Evolutionary conservation across 2,888 invertebrate genomes (phyloP), one percentile per base, ranked within the genome.

Genomic region (Campopleginae sp.): DNA sequence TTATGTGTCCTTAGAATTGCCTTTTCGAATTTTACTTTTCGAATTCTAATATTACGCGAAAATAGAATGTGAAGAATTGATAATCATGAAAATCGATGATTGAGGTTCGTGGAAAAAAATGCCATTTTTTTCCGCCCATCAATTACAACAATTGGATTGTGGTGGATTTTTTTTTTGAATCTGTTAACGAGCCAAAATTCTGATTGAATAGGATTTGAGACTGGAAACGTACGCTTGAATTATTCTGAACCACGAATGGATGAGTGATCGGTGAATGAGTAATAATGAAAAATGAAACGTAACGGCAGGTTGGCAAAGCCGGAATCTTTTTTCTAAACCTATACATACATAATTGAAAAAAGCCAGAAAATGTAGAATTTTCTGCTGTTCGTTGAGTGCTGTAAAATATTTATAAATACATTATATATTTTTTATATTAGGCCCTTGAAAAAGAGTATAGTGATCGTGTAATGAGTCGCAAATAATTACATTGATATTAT

Each of bases 371-470:
- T 14, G 27, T 42, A 44, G 44, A 31, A 51, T 33, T 65, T 38
- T 65, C 38, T 33, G 19, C 23, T 65, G 68, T 70, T 61, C 7
- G 82, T 85, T 79, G 79, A 68, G 58, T 72, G 48, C 71, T 80
- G 71, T 80, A 82, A 76, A 66, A 85, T 82, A 85, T 85, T 82
- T 82, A 85, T 85, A 82, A 79, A 85, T 82, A 61, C 27, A 82
- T 65, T 82, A 85, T 84, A 84, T 85, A 81, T 85, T 81, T 85
- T 85, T 81, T 83, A 81, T 78, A 85, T 38, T 58, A 72, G 74
- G 68, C 63, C 46, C 76, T 23, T 44, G 12, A 27, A 58, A 19
- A 44, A 70, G 44, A 51, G 58, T 58, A 58, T 19, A 44, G 38
- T 42, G 46, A 85, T 75, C 78, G 74, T 78, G 78, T 74, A 74